Conservation (phyloP, 2,113 vertebrate species). For the Nothobranchius furzeri region DNA sequence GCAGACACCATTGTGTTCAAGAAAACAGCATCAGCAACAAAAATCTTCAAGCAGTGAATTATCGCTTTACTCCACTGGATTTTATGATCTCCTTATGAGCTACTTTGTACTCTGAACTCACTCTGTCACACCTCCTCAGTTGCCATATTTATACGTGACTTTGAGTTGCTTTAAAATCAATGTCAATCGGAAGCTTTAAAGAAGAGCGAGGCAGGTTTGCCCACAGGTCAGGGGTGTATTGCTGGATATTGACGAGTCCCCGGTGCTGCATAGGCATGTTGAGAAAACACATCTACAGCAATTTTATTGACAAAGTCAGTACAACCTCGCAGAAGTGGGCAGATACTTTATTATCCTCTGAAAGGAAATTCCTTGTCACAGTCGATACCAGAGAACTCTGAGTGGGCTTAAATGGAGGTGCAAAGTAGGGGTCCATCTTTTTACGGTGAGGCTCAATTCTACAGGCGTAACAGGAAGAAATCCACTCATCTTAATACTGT, state of each 20-base stretch:
- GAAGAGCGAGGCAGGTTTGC: conserved; percentile 54
- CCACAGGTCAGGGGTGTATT: conserved; percentile 68
- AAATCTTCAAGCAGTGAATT: not conserved
- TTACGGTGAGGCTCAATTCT: not conserved
- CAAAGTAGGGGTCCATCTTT: conserved; percentile 21
- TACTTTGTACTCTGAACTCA: conserved; percentile 17
- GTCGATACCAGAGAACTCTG: conserved; percentile 48
- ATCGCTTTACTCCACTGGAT: not conserved
- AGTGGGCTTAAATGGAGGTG: conserved; percentile 25
- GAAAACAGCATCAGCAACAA: conserved; percentile 44
- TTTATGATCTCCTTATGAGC: not conserved
- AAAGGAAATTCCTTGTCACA: conserved; percentile 63
- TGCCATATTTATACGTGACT: conserved; percentile 49
- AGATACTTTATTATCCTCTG: conserved; percentile 66
- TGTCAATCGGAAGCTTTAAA: conserved; percentile 63
- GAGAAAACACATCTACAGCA: conserved; percentile 63
- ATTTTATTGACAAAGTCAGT: conserved; percentile 64
- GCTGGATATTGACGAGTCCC: conserved; percentile 65
- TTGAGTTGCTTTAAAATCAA: conserved; percentile 62
- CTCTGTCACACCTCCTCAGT: conserved; percentile 26
- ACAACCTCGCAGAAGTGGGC: conserved; percentile 54
- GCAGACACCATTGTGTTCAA: conserved; percentile 52
- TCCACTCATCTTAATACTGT: not conserved
- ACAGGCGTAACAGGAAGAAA: conserved; percentile 19
- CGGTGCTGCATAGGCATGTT: conserved; percentile 34